Evolutionary conservation across 2,113 vertebrate species (phyloP).

Genomic region (Ornithorhynchus anatinus): DNA sequence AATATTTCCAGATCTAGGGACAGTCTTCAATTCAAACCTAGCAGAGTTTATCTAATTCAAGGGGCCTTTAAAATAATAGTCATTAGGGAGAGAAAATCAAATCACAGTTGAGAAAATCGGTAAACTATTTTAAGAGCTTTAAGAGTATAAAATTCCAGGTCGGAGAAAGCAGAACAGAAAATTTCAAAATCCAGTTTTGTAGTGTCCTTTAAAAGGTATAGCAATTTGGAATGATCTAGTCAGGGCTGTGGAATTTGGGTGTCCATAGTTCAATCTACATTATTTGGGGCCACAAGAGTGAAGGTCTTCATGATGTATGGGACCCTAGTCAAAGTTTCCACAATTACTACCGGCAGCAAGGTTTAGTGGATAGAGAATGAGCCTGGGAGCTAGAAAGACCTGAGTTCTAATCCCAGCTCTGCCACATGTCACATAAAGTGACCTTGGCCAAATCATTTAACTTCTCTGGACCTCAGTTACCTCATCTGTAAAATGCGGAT

Average conservation of each 20-base stretch:
- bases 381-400: neutral
- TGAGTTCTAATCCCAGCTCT: too few relatives aligned
- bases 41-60: neutral
- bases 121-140: neutral
- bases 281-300: neutral
- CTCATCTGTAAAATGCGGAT: too few relatives aligned
- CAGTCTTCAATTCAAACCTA: neutral
- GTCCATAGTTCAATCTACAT: fast-evolving
- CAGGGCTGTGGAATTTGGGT: neutral
- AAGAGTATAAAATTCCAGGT: too few relatives aligned
- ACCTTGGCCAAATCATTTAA: too few relatives aligned
- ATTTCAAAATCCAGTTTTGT: neutral
- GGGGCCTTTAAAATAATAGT: neutral
- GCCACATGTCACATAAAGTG: too few relatives aligned
- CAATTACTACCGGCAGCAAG: neutral
- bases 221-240: neutral
- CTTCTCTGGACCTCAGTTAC: too few relatives aligned
- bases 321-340: neutral
- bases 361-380: too few relatives aligned
- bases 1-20: neutral
- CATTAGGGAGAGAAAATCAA: neutral
- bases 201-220: neutral
- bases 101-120: neutral
- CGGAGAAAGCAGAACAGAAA: neutral
- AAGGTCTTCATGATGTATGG: neutral